phyloP scores from a whole-genome alignment of 1,140 invertebrate genomes.

The Pseudoatta argentina region DNA sequence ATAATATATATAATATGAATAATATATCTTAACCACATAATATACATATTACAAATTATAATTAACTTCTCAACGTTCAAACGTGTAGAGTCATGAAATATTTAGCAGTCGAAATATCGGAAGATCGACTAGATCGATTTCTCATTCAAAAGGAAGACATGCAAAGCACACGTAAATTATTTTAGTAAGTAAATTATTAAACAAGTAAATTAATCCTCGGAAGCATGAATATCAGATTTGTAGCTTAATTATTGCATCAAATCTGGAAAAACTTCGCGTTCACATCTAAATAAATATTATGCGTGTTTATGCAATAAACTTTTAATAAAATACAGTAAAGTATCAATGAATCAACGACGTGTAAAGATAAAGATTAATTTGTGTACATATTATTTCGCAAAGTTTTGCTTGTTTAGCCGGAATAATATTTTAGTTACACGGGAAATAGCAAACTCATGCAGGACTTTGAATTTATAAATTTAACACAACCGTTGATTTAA shows the following conservation, averaged over 20 bases:
- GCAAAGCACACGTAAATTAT: neutral
- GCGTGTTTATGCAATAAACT: slow-evolving; percentile 42
- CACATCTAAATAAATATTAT: slow-evolving; percentile 62
- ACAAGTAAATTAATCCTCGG: neutral
- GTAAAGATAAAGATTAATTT: neutral
- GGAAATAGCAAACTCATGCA: slow-evolving; percentile 4
- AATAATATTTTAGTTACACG: neutral
- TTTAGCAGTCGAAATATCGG: slow-evolving; percentile 33
- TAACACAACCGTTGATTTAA: slow-evolving; percentile 7
- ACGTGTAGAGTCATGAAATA: slow-evolving; percentile 28
- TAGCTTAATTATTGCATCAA: neutral
- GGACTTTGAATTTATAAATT: neutral
- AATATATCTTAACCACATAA: slow-evolving; percentile 66
- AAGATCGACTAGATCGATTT: slow-evolving; percentile 47
- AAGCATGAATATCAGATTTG: slow-evolving; percentile 1
- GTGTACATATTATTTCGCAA: neutral
- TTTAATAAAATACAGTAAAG: slow-evolving; percentile 3
- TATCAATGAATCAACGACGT: neutral
- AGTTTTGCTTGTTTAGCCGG: neutral
- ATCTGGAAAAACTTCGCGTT: neutral
- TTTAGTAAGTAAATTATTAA: slow-evolving; percentile 15
- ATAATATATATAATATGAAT: slow-evolving; percentile 61
- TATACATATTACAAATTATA: slow-evolving; percentile 44
- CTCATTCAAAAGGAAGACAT: slow-evolving; percentile 37
- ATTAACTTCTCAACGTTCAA: neutral